Conservation (phyloP, 2,113 vertebrate genomes). For the Poeciliopsis prolifica region DNA sequence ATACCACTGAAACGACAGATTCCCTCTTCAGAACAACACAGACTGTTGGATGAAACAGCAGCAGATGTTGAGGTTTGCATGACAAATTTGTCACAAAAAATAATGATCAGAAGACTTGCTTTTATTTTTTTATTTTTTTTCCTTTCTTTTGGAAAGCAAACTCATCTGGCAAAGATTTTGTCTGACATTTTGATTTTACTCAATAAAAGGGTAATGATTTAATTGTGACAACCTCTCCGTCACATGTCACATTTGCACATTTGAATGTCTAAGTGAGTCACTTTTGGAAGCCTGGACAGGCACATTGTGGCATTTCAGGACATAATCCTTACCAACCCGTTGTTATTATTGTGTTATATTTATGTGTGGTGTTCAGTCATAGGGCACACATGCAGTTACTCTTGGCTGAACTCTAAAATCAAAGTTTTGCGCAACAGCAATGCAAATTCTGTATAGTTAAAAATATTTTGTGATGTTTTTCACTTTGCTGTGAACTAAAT, state of each 20-base stretch:
- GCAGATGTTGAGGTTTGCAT: not conserved
- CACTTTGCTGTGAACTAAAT: not conserved
- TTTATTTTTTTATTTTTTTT: not conserved
- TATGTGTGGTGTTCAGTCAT: no score
- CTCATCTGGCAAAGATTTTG: not conserved
- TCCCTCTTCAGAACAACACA: not conserved
- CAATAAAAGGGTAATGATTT: not conserved
- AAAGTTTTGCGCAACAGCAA: not conserved
- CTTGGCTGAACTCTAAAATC: not conserved
- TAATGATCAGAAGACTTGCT: not conserved
- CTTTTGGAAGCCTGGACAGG: no score
- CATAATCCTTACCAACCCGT: no score
- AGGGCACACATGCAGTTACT: not conserved
- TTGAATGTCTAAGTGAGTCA: no score
- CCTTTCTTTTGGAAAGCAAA: not conserved
- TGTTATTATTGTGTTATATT: no score
- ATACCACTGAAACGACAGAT: not conserved
- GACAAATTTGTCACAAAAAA: not conserved
- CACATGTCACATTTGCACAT: no score
- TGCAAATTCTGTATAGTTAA: not conserved
- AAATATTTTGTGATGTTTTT: not conserved
- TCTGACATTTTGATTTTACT: not conserved
- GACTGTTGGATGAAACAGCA: not conserved
- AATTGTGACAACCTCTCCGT: no score
- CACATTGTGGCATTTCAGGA: no score